A percentile compares a stretch with the other conserved stretches of the same genome.
Evolutionary conservation across 2,888 invertebrate species (phyloP).

Genomic region (Diachrysia chrysitis): DNA sequence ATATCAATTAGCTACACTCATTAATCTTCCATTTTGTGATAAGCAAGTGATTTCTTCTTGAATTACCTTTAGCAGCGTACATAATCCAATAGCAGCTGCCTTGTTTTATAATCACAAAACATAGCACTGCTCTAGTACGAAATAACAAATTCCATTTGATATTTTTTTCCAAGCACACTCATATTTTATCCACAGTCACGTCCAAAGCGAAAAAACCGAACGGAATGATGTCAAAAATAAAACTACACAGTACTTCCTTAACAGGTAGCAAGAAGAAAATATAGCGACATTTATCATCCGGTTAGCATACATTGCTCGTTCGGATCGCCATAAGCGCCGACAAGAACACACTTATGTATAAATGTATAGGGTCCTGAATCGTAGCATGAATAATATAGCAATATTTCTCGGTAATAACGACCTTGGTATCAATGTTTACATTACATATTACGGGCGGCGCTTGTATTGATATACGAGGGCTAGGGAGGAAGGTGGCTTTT

Average conservation of each 20-base stretch:
- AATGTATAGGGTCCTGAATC: slow-evolving; percentile 34
- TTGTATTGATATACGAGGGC: slow-evolving; percentile 43
- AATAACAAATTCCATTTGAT: slow-evolving; percentile 7
- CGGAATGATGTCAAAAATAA: slow-evolving; percentile 38
- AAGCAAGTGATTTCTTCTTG: no score
- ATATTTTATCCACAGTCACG: slow-evolving; percentile 25
- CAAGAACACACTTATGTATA: slow-evolving; percentile 30
- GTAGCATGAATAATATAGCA: slow-evolving; percentile 49
- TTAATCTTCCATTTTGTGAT: no score
- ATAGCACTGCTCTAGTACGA: neutral
- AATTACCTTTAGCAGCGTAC: no score
- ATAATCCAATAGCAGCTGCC: no score
- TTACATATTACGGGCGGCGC: slow-evolving; percentile 31
- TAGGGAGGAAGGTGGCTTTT: slow-evolving; percentile 28
- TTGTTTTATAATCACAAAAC: neutral
- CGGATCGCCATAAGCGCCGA: slow-evolving; percentile 36
- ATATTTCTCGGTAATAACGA: slow-evolving; percentile 53
- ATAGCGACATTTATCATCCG: slow-evolving; percentile 53
- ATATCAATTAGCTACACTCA: no score
- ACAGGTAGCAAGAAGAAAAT: slow-evolving; percentile 47
- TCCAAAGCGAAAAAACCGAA: slow-evolving; percentile 24
- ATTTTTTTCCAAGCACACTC: slow-evolving; percentile 19
- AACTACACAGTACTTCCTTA: slow-evolving; percentile 47
- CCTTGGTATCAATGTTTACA: slow-evolving; percentile 57
- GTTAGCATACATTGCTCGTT: slow-evolving; percentile 51